Conservation (phyloP, 2,888 invertebrate genomes). For the Mesorhabditis sp. region DNA sequence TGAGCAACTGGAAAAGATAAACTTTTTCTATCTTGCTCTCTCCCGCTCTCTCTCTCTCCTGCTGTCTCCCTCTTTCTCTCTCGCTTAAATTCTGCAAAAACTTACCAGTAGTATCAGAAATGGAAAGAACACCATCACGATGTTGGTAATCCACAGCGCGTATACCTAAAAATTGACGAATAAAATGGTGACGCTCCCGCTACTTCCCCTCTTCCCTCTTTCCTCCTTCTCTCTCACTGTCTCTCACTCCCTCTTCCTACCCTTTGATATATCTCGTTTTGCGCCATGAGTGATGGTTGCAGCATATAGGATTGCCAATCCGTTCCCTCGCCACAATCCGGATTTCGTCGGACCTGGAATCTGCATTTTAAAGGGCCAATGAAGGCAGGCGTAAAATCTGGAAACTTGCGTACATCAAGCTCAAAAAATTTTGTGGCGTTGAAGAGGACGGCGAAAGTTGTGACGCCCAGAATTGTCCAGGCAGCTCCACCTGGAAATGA, state of each 20-base stretch:
- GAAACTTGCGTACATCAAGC: slow-evolving; percentile 31
- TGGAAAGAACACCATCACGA: slow-evolving; percentile 88
- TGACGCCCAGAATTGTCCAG: slow-evolving; percentile 48
- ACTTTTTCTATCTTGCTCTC: not conserved
- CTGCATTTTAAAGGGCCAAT: not conserved
- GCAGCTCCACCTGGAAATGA: slow-evolving; percentile 33
- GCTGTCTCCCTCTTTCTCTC: not conserved
- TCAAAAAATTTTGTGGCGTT: slow-evolving; percentile 55
- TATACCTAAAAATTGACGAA: slow-evolving; percentile 66
- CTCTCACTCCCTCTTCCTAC: slow-evolving; percentile 8
- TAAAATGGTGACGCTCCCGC: not conserved
- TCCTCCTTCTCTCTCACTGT: not conserved
- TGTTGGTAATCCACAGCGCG: slow-evolving; percentile 87
- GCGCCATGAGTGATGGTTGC: slow-evolving; percentile 34
- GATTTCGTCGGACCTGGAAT: slow-evolving; percentile 38
- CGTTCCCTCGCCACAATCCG: slow-evolving; percentile 37
- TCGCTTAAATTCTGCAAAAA: slow-evolving; percentile 3
- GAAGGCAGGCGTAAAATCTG: not conserved
- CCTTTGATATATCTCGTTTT: slow-evolving; percentile 43
- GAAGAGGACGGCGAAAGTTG: slow-evolving; percentile 50
- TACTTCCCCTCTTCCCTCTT: not conserved
- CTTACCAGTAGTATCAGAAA: slow-evolving; percentile 71
- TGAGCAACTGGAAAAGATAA: slow-evolving; percentile 70
- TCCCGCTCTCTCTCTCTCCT: not conserved
- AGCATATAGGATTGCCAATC: slow-evolving; percentile 48